These are phyloP conservation scores for Therioaphis trifolii DNA, from an alignment of 2,888 invertebrate genomes.

Conservation along the genomic window DNA sequence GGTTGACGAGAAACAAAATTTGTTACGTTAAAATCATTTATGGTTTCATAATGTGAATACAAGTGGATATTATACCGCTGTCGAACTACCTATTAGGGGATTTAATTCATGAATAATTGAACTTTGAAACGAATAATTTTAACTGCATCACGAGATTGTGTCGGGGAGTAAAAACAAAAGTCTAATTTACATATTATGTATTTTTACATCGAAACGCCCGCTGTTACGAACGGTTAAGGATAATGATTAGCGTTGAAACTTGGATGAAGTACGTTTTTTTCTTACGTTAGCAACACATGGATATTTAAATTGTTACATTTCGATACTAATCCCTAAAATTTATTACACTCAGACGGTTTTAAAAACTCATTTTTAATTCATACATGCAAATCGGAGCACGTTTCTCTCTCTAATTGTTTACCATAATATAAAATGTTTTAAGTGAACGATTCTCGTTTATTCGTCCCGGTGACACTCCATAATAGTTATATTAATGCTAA, in stretches of 20 bases:
- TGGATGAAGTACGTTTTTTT: background rate
- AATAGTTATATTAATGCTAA: background rate
- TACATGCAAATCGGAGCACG: background rate
- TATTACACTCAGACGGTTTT: conserved; percentile 2
- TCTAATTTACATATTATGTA: conserved; percentile 23
- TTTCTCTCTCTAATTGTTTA: background rate
- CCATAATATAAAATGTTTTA: background rate
- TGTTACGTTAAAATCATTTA: no score
- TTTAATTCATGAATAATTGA: conserved; percentile 7
- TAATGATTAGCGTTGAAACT: conserved; percentile 8
- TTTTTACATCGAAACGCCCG: background rate
- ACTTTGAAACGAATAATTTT: background rate
- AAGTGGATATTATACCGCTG: no score
- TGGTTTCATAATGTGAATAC: no score
- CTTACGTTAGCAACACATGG: background rate
- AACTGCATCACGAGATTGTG: no score
- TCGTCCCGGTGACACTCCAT: background rate
- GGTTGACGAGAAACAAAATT: no score
- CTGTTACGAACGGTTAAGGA: background rate
- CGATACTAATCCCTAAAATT: conserved; percentile 39
- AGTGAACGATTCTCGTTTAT: background rate
- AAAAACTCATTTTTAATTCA: conserved; percentile 39
- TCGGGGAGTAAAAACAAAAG: conserved; percentile 22
- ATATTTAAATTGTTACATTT: conserved; percentile 22
- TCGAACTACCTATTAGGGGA: no score